Evolutionary conservation across 2,888 invertebrate species (phyloP).

Genomic region (Stenodera caucasica): DNA sequence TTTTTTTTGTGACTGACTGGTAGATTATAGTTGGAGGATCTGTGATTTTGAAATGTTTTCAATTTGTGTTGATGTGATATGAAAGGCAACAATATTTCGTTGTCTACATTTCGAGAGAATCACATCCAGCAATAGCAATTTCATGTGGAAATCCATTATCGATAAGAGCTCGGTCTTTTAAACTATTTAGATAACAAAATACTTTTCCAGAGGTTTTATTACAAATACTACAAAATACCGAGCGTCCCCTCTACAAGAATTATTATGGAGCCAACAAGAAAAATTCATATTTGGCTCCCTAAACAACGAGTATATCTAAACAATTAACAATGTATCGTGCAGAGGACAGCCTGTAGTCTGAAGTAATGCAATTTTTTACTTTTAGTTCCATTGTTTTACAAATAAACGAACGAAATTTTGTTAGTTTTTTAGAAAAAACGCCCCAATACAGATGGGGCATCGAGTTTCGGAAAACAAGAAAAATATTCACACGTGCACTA

Average conservation of each 20-base stretch:
- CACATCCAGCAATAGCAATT: not conserved
- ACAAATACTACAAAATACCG: no score
- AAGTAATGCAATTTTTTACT: no score
- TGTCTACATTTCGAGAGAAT: not conserved
- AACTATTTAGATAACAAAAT: not conserved
- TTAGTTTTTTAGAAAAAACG: no score
- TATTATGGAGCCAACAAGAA: no score
- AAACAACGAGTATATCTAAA: no score
- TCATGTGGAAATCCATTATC: slow-evolving; percentile 1
- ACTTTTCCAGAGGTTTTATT: not conserved
- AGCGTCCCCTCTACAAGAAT: no score
- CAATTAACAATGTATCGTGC: no score
- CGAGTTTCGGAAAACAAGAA: slow-evolving; percentile 7
- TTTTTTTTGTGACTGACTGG: not conserved
- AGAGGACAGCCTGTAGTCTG: no score
- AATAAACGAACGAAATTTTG: no score
- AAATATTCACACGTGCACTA: not conserved
- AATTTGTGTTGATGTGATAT: not conserved
- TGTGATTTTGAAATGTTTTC: slow-evolving; percentile 9
- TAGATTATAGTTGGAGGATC: not conserved
- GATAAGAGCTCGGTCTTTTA: not conserved
- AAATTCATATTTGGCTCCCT: no score
- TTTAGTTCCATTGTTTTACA: no score
- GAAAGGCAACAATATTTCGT: not conserved
- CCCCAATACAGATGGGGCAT: slow-evolving; percentile 11